Evolutionary conservation across 2,113 vertebrate species (phyloP).

Genomic region (Actenoides lindsayi): DNA sequence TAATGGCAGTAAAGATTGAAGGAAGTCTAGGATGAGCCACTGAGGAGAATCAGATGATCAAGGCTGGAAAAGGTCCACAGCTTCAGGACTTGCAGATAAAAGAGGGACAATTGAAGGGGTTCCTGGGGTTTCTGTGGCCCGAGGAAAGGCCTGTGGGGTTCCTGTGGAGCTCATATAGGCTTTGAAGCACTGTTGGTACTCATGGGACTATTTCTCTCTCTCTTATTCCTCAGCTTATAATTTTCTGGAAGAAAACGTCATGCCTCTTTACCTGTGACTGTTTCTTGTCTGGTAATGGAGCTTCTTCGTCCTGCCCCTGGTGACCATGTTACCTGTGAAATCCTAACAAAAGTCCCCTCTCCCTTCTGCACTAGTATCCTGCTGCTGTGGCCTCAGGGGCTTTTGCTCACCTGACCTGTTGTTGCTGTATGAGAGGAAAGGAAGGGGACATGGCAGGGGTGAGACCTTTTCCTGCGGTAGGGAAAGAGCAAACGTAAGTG

Average conservation of each 20-base stretch:
- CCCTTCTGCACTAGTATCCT: not conserved
- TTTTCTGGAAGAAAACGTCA: not conserved
- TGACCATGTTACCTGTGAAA: not conserved
- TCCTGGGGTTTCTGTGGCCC: not conserved
- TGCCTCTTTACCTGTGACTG: not conserved
- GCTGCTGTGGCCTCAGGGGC: accelerated
- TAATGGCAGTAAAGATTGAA: not conserved
- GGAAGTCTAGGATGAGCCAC: not conserved
- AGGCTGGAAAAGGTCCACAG: not conserved
- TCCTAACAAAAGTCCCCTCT: not conserved
- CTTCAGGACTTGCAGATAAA: not conserved
- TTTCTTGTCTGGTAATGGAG: not conserved
- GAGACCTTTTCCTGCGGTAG: not conserved
- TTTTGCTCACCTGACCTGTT: not conserved
- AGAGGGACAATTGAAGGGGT: not conserved
- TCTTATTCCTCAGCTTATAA: not conserved
- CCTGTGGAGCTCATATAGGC: accelerated
- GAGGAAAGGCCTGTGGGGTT: accelerated
- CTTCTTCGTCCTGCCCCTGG: not conserved
- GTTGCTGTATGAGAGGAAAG: not conserved
- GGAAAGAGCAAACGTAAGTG: not conserved
- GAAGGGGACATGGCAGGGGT: not conserved
- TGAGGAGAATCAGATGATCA: not conserved
- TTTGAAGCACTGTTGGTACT: not conserved
- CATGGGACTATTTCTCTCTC: not conserved